Evolutionary conservation across 1,140 invertebrate species (phyloP).

Genomic region (Drosophila pallidifrons): DNA sequence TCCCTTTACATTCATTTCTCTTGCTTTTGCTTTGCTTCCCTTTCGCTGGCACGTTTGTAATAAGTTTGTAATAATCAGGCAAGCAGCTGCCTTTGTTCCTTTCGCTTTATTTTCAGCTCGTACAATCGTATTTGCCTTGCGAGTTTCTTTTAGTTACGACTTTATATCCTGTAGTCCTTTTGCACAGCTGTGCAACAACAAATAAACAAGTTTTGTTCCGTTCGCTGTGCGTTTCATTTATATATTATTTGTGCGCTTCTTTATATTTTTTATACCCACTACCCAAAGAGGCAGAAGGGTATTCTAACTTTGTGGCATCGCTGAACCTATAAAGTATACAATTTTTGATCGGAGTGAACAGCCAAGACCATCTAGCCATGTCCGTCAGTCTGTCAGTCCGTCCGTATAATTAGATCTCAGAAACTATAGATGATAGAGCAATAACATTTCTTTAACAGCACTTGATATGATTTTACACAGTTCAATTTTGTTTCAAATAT

Average conservation of each 20-base stretch:
- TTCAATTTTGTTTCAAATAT: no score
- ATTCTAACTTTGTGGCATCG: no score
- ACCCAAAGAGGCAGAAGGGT: no score
- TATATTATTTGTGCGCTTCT: conserved; percentile 9
- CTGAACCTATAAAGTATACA: no score
- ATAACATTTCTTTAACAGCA: no score
- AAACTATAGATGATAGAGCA: no score
- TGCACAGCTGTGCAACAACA: conserved; percentile 59
- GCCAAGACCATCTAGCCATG: no score
- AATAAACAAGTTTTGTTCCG: conserved; percentile 67
- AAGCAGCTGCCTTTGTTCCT: conserved; percentile 31
- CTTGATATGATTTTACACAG: no score
- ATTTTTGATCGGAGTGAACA: no score
- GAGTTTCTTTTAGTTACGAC: conserved; percentile 28
- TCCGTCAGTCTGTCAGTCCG: no score
- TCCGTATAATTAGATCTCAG: no score
- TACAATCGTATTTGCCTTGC: neutral
- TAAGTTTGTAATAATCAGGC: conserved; percentile 58
- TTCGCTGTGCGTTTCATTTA: conserved; percentile 29
- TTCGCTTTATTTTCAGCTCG: conserved; percentile 5
- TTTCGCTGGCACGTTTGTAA: conserved; percentile 49
- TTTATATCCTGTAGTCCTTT: conserved; percentile 43
- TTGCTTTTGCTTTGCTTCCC: neutral
- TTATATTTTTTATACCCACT: neutral
- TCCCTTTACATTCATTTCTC: neutral